These are phyloP conservation scores for Dolichopus griseipennis DNA, from an alignment of 2,888 invertebrate genomes.

Conservation along the genomic window DNA sequence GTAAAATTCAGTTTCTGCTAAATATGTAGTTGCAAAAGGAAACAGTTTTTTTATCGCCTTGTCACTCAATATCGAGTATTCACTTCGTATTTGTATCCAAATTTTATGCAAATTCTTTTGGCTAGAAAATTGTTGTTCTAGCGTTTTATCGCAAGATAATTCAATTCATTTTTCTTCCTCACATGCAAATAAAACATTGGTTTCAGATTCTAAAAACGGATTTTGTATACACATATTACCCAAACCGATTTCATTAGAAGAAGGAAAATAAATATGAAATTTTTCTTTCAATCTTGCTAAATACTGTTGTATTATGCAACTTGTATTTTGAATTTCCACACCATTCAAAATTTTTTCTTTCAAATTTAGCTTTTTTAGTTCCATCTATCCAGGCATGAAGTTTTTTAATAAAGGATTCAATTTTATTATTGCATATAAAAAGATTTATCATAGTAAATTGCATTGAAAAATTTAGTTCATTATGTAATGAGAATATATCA, in stretches of 20 bases:
- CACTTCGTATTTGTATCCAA: conserved; percentile 14
- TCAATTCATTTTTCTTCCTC: conserved; percentile 19
- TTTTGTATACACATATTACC: conserved; percentile 10
- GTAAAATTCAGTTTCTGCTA: conserved; percentile 13
- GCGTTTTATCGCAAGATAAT: conserved; percentile 24
- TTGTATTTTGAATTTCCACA: conserved; percentile 7
- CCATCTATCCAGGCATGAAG: conserved; percentile 10
- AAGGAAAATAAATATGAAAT: conserved; percentile 10
- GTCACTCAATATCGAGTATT: conserved; percentile 22
- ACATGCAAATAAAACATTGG: conserved; percentile 7
- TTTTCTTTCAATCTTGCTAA: conserved; percentile 7
- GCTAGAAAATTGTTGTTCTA: conserved; percentile 21
- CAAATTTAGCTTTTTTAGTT: conserved; percentile 5
- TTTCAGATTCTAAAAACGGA: conserved; percentile 9
- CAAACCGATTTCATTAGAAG: background rate
- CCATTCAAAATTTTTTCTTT: background rate
- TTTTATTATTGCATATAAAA: conserved; percentile 12
- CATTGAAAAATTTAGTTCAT: conserved; percentile 7
- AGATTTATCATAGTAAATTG: conserved; percentile 4
- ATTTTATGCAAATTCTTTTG: conserved; percentile 18
- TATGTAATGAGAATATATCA: conserved; percentile 8
- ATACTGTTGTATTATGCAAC: conserved; percentile 9
- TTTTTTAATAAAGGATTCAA: conserved; percentile 14
- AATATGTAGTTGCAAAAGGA: conserved; percentile 22
- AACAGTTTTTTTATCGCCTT: conserved; percentile 19